Evolutionary conservation across 2,797 vertebrate species (phyloP).

Genomic region (Tragopan temminckii): DNA sequence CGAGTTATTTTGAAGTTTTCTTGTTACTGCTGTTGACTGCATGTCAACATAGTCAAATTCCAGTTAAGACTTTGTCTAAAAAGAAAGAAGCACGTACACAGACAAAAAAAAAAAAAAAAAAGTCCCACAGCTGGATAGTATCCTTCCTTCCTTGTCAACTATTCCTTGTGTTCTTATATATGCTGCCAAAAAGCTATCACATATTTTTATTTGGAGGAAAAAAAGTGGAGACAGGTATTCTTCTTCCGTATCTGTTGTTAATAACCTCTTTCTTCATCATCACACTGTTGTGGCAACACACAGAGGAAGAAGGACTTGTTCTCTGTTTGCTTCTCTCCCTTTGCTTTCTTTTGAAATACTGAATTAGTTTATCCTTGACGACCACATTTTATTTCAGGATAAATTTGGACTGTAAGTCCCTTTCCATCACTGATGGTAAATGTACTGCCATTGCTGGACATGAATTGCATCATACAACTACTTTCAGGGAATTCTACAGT

Average conservation of each 20-base stretch:
- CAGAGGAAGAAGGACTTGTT: neutral
- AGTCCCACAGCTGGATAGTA: neutral
- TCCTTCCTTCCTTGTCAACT: neutral
- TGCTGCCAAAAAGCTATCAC: neutral
- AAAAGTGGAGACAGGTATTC: neutral
- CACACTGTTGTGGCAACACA: neutral
- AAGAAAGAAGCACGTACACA: neutral
- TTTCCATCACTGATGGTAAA: constrained; percentile 9
- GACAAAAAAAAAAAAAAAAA: neutral
- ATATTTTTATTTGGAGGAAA: neutral
- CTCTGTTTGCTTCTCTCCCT: neutral
- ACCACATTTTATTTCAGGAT: neutral
- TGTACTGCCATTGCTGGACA: neutral
- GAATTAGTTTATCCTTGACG: neutral
- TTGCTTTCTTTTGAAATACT: neutral
- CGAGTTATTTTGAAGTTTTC: neutral
- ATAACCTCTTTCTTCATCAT: neutral
- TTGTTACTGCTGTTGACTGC: neutral
- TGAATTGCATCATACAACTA: constrained; percentile 19
- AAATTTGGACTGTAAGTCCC: neutral
- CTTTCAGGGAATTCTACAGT: constrained; percentile 31
- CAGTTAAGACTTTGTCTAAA: neutral
- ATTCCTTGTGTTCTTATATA: neutral
- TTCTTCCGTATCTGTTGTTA: neutral
- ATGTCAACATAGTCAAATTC: neutral